Evolutionary conservation across 2,888 invertebrate genomes (phyloP), one percentile per base, ranked within the genome.

Genomic region (Orchestes rusci): DNA sequence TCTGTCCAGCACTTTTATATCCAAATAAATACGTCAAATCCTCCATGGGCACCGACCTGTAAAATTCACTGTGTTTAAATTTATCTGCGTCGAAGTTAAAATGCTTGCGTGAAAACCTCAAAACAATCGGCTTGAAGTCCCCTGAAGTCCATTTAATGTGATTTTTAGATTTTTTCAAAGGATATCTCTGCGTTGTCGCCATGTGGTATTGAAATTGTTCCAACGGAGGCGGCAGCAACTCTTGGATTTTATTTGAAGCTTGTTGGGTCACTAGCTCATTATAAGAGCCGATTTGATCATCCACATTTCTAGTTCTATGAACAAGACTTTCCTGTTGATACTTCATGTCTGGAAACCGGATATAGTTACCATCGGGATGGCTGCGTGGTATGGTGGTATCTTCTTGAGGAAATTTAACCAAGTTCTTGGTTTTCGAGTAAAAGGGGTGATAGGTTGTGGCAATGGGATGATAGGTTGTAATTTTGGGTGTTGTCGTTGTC

Each of bases 11-110:
- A 31, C 57, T 52, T 50, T 56, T 60, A 44, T 58, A 51, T 12
- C 63, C 63, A 48, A 65, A 65, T 42, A 65, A 56, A 51, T 59
- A 62, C 10, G 60, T 61, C 19, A 64, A 56, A 48, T 65, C 63
- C 43, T 64, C 59, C 27, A 54, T 51, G 1, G 62, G 62, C 3
- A 64, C 51, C 31, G 63, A 55, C 45, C 63, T 56, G 54, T 63
- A 63, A 48, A 61, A 60, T 31, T 55, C 54, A 16, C 55, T 53
- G 35, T 56, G 56, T 48, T 55, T 53, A 41, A 61, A 53, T 41
- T 57, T 54, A 28, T 54, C 51, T 16, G 46, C 50, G 46, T 59
- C 56, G 12, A 59, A 33, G 34, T 53, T 51, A 16, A 54, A 51
- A 37, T 59, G 56, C 42, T 60, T 62, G 34, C 58, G 56, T 7